phyloP scores from a whole-genome alignment of 2,113 vertebrate genomes.

The Taurulus bubalis region DNA sequence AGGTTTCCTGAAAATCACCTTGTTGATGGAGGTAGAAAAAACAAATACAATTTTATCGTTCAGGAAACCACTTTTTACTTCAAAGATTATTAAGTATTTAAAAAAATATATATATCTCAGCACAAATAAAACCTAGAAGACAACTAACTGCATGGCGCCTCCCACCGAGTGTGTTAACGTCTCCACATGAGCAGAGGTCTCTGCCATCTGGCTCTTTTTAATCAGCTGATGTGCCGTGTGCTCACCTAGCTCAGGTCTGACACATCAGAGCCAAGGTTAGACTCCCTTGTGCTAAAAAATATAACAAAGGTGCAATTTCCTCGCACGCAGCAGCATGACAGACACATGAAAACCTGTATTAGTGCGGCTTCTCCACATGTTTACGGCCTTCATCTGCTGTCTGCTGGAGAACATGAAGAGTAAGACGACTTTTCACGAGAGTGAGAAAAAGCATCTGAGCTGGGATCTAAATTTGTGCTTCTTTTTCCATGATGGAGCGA shows the following conservation, averaged over 20 bases:
- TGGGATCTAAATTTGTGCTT: not conserved
- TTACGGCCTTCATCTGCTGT: conserved; percentile 1
- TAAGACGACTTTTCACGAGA: not conserved
- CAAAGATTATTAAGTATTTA: not conserved
- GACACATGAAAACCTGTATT: not conserved
- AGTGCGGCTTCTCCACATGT: conserved; percentile 20
- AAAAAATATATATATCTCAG: no score
- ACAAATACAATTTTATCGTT: not conserved
- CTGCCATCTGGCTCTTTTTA: conserved; percentile 50
- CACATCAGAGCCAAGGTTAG: conserved; percentile 49
- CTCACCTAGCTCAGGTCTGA: conserved; percentile 21
- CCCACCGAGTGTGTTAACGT: not conserved
- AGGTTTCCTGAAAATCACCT: no score
- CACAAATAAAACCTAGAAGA: not conserved
- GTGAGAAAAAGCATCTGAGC: not conserved
- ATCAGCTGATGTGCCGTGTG: conserved; percentile 37
- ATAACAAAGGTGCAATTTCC: conserved; percentile 19
- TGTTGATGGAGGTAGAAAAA: no score
- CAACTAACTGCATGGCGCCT: not conserved
- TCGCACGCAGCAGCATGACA: conserved; percentile 6
- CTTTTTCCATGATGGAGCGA: not conserved
- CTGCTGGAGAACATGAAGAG: not conserved
- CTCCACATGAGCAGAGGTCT: conserved; percentile 28
- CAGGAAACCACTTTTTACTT: not conserved
- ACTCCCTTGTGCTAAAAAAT: conserved; percentile 20